Evolutionary conservation across 1,140 invertebrate genomes (phyloP).

Genomic region (Armadillidium nasatum): DNA sequence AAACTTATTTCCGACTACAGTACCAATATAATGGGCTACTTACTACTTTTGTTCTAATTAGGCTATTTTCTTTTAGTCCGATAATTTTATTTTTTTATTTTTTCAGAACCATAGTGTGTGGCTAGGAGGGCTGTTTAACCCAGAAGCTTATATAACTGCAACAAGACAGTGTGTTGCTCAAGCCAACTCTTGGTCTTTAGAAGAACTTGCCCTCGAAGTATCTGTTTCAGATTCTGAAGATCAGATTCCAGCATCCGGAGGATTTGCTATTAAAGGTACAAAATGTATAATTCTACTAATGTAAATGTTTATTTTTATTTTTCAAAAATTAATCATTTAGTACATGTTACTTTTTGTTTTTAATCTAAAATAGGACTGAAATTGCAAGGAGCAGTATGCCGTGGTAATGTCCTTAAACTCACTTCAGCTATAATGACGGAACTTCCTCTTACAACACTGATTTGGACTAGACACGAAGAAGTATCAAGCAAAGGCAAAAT

Average conservation of each 20-base stretch:
- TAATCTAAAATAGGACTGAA: conserved; percentile 63
- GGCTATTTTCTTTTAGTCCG: too few species aligned
- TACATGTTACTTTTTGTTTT: too few species aligned
- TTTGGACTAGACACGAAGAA: conserved; percentile 33
- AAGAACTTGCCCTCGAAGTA: conserved; percentile 91
- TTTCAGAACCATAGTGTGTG: conserved; percentile 61
- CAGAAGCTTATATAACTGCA: conserved; percentile 98
- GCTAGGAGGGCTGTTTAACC: conserved; percentile 95
- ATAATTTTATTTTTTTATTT: too few species aligned
- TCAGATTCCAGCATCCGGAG: conserved; percentile 50
- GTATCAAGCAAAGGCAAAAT: conserved; percentile 58
- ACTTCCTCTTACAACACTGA: conserved; percentile 75
- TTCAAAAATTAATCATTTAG: conserved; percentile 38
- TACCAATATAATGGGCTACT: too few species aligned
- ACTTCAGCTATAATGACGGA: conserved; percentile 92
- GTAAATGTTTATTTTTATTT: neutral
- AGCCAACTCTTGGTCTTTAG: conserved; percentile 72
- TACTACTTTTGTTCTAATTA: too few species aligned
- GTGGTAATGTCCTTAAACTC: conserved; percentile 82
- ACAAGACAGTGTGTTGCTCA: conserved; percentile 96
- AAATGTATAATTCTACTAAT: neutral
- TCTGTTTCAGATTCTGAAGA: conserved; percentile 60
- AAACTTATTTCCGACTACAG: too few species aligned
- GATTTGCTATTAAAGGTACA: conserved; percentile 51
- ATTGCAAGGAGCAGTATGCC: conserved; percentile 88